phyloP scores from a whole-genome alignment of 30 jellyfish, hydroid and myxozoan genomes.

The Catostylus mosaicus region DNA sequence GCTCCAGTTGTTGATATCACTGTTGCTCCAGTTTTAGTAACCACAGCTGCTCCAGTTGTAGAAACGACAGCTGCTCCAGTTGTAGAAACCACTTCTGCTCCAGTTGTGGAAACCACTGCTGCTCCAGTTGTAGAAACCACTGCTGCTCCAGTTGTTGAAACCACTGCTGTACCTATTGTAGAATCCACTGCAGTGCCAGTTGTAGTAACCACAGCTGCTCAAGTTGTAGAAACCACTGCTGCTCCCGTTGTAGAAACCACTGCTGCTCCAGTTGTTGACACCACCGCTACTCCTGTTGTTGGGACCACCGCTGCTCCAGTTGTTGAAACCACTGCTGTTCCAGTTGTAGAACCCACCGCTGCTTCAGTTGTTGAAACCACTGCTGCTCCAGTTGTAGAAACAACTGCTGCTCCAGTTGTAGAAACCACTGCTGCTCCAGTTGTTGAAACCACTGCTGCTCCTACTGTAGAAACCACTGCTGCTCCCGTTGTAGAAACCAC shows the following conservation, averaged over 20 bases:
- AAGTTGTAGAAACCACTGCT: background rate
- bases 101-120: conserved; percentile 17
- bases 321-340: conserved; percentile 18
- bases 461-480: background rate
- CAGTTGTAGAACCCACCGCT: background rate
- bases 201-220: conserved; percentile 2
- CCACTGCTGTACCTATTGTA: conserved; percentile 32
- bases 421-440: conserved; percentile 1
- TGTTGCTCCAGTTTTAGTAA: background rate
- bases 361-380: background rate
- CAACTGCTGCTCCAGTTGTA: conserved; percentile 16
- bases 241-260: background rate
- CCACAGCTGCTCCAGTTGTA: conserved; percentile 11
- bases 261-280: conserved; percentile 1
- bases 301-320: background rate
- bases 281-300: conserved; percentile 7
- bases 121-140: background rate
- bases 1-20: conserved; percentile 24
- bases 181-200: conserved; percentile 13
- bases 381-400: background rate
- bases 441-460: background rate
- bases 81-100: conserved; percentile 23
- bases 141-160: background rate
- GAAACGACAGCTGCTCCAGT: conserved; percentile 23
- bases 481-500: background rate